These are phyloP conservation scores for Scophthalmus maximus DNA, from an alignment of 2,113 vertebrate genomes.

Conservation along the genomic window DNA sequence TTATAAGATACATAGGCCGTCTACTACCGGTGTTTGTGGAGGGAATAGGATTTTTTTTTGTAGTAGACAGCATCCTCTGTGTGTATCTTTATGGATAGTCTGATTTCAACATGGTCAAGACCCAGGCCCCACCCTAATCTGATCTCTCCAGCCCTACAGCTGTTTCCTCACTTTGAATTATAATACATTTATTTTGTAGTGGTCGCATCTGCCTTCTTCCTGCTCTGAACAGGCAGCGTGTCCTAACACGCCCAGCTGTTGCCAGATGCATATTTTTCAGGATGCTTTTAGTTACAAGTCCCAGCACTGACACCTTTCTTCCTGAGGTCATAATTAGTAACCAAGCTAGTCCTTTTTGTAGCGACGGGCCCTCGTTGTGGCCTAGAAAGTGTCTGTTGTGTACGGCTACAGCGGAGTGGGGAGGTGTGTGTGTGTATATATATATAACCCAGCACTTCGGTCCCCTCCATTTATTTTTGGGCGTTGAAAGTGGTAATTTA, in stretches of 20 bases:
- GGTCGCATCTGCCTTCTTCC: conserved; percentile 13
- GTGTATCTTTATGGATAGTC: not conserved
- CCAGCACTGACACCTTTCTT: conserved; percentile 75
- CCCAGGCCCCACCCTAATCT: not conserved
- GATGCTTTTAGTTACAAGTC: conserved; percentile 74
- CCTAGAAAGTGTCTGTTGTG: conserved; percentile 74
- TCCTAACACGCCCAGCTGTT: conserved; percentile 57
- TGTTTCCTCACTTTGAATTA: conserved; percentile 19
- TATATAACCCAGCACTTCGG: conserved; percentile 43
- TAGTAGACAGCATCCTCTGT: not conserved
- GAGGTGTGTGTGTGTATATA: no score
- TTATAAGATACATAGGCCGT: not conserved
- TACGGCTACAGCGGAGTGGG: conserved; percentile 36
- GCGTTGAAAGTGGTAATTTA: conserved; percentile 67
- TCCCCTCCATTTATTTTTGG: conserved; percentile 63
- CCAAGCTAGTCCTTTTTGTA: conserved; percentile 50
- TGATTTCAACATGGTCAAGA: not conserved
- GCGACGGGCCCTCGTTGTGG: conserved; percentile 60
- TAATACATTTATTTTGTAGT: conserved; percentile 24
- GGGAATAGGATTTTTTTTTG: not conserved
- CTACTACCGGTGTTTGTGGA: not conserved
- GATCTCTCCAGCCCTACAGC: conserved; percentile 13
- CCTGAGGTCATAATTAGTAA: conserved; percentile 78
- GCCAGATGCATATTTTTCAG: conserved; percentile 73
- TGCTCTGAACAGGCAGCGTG: conserved; percentile 35